Evolutionary conservation across 2,888 invertebrate species (phyloP).

Genomic region (Spodoptera littoralis): DNA sequence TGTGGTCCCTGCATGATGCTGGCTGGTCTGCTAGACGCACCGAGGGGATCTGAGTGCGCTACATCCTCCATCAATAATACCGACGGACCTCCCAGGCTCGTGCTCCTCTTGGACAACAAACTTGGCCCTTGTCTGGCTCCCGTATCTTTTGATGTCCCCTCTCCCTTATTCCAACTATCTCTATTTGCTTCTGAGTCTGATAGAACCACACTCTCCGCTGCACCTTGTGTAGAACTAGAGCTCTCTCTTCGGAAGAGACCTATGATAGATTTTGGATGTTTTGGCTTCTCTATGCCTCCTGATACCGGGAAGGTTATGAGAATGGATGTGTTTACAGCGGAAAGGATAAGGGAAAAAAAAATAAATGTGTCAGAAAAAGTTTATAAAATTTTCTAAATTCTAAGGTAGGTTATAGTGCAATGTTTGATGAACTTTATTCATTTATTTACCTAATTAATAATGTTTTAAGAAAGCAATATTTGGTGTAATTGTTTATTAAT

Average conservation of each 20-base stretch:
- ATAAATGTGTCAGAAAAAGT: conserved; percentile 70
- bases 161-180: conserved; percentile 78
- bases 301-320: conserved; percentile 63
- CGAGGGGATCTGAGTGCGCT: conserved; percentile 89
- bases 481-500: conserved; percentile 5
- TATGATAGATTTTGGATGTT: conserved; percentile 95
- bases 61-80: conserved; percentile 90
- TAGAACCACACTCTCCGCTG: conserved; percentile 82
- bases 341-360: conserved; percentile 70
- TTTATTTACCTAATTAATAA: background rate
- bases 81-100: conserved; percentile 85
- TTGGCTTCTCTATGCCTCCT: conserved; percentile 96
- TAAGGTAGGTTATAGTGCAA: conserved; percentile 49
- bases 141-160: conserved; percentile 81
- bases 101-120: conserved; percentile 82
- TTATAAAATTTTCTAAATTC: conserved; percentile 53
- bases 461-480: conserved; percentile 13
- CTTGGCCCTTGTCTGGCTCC: conserved; percentile 78
- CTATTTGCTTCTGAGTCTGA: conserved; percentile 89
- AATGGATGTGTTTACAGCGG: conserved; percentile 62
- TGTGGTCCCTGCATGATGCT: conserved; percentile 89
- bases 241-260: conserved; percentile 96
- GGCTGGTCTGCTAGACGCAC: conserved; percentile 90
- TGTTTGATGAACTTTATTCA: background rate
- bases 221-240: conserved; percentile 91